These are phyloP conservation scores for Eclectus roratus DNA, from an alignment of 2,113 vertebrate genomes.

Conservation along the genomic window DNA sequence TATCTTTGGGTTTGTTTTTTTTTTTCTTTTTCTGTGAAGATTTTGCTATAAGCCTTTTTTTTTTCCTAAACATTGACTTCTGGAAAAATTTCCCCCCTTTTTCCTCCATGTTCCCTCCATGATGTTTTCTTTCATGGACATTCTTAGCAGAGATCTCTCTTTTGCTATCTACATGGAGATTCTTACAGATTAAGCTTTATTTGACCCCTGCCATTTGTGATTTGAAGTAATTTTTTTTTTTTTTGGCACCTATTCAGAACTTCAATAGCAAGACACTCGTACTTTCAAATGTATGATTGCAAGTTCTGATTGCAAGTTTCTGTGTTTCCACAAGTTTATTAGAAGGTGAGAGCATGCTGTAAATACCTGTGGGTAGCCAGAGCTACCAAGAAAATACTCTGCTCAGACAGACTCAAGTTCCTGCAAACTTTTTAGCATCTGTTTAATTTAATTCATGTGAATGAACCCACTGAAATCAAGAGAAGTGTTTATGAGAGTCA, in stretches of 20 bases:
- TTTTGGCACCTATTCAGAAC: background rate
- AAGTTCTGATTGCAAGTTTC: background rate
- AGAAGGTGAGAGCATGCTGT: background rate
- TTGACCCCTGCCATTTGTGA: background rate
- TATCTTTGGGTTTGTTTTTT: background rate
- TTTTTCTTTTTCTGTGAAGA: background rate
- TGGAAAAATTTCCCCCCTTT: background rate
- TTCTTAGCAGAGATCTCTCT: background rate
- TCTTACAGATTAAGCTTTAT: background rate
- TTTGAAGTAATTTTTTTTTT: background rate
- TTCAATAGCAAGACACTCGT: background rate
- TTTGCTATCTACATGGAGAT: background rate
- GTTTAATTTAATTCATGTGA: constrained; percentile 5
- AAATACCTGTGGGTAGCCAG: background rate
- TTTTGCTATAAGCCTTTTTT: background rate
- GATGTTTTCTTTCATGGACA: background rate
- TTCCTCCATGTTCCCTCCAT: background rate
- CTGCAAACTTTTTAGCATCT: constrained; percentile 13
- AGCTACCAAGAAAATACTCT: background rate
- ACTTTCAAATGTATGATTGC: background rate
- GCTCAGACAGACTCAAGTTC: background rate
- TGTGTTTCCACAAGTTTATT: background rate
- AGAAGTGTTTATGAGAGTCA: constrained; percentile 29
- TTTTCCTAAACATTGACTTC: background rate
- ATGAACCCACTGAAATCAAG: constrained; percentile 21